These are phyloP conservation scores for Diadegma fenestrale DNA, from an alignment of 2,888 invertebrate genomes.

Conservation along the genomic window DNA sequence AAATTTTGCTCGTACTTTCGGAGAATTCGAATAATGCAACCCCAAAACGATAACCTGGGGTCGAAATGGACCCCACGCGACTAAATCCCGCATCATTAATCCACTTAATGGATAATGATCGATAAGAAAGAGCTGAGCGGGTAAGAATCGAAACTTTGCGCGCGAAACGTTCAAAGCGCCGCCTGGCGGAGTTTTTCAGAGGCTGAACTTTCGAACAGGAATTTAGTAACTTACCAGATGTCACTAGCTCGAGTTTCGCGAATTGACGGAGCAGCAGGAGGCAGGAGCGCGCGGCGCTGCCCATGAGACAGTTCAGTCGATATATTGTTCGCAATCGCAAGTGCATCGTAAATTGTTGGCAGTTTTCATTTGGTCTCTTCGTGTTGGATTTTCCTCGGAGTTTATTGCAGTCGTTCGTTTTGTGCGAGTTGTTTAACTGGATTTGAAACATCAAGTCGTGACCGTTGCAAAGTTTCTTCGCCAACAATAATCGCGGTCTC, in stretches of 20 bases:
- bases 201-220: not conserved
- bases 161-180: no score
- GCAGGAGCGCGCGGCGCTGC: not conserved
- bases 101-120: no score
- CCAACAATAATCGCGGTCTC: not conserved
- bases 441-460: not conserved
- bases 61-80: no score
- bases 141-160: no score
- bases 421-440: not conserved
- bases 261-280: not conserved
- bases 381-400: not conserved
- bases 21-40: no score
- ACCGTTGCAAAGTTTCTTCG: not conserved
- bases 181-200: no score
- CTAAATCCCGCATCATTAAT: no score
- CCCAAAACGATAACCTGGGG: no score
- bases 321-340: slow-evolving; percentile 2
- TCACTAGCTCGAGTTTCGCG: not conserved
- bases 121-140: no score
- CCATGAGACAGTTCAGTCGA: not conserved
- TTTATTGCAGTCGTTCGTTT: not conserved
- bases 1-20: no score
- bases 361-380: not conserved
- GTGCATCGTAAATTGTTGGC: slow-evolving; percentile 31
- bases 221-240: not conserved